phyloP scores from a whole-genome alignment of 1,140 invertebrate species.

The Bombus pascuorum region DNA sequence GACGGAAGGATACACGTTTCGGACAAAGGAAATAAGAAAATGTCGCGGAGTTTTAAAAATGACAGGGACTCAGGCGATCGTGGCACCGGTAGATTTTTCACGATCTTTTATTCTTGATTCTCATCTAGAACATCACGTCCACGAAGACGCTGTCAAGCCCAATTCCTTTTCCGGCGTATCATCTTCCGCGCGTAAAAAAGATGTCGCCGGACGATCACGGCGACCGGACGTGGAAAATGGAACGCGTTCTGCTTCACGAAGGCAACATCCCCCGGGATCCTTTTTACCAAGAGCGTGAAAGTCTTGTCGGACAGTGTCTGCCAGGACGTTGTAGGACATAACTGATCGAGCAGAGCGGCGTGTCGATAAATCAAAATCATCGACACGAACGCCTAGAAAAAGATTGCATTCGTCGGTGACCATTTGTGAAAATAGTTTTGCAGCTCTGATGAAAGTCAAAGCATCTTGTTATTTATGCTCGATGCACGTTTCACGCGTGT shows the following conservation, averaged over 20 bases:
- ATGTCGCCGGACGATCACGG: conserved; percentile 36
- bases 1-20: neutral
- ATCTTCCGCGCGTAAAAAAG: conserved; percentile 48
- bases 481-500: neutral
- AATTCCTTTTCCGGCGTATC: conserved; percentile 40
- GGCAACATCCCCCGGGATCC: conserved; percentile 25
- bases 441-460: neutral
- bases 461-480: no score
- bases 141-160: neutral
- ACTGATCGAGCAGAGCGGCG: conserved; percentile 36
- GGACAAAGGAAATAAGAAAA: neutral
- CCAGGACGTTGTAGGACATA: conserved; percentile 16
- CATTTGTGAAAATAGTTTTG: neutral
- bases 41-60: neutral
- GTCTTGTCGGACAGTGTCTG: conserved; percentile 27
- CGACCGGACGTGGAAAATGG: conserved; percentile 48
- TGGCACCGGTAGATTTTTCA: neutral
- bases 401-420: neutral
- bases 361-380: conserved; percentile 48
- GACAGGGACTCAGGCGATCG: neutral
- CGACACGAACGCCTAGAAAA: neutral
- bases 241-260: conserved; percentile 27
- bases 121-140: neutral
- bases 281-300: conserved; percentile 36
- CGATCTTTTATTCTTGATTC: conserved; percentile 25